These are phyloP conservation scores for Myzus persicae DNA, from an alignment of 1,140 invertebrate species.

Conservation along the genomic window DNA sequence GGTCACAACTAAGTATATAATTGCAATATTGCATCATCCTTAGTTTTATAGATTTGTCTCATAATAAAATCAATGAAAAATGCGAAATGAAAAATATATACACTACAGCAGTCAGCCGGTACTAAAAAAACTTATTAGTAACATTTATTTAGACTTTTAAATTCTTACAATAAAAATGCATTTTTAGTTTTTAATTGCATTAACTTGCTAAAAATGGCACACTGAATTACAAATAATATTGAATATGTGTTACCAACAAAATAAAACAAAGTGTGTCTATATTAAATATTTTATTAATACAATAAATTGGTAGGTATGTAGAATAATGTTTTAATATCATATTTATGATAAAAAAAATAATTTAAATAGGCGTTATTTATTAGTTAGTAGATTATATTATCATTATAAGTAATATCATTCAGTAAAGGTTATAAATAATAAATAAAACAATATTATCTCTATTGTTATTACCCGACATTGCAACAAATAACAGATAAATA, in stretches of 20 bases:
- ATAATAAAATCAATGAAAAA: not conserved
- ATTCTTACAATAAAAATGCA: not conserved
- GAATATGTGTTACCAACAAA: not conserved
- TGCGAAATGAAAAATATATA: no score
- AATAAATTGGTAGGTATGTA: not conserved
- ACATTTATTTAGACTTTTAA: not conserved
- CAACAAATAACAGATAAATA: not conserved
- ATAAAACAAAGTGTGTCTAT: not conserved
- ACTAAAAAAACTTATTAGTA: not conserved
- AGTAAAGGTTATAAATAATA: not conserved
- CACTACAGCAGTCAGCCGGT: not conserved
- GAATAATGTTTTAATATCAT: not conserved
- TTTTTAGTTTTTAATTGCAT: not conserved
- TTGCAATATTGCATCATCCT: not conserved
- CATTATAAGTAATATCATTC: not conserved
- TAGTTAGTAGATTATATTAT: not conserved
- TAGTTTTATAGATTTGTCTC: not conserved
- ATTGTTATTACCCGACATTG: not conserved
- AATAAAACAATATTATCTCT: not conserved
- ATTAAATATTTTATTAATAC: not conserved
- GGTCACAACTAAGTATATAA: not conserved
- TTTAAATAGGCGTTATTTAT: no score
- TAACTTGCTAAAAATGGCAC: not conserved
- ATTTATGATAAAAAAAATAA: not conserved
- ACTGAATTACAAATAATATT: not conserved